Conservation (phyloP, 2,797 vertebrate species). For the Sebastes melanostomus region DNA sequence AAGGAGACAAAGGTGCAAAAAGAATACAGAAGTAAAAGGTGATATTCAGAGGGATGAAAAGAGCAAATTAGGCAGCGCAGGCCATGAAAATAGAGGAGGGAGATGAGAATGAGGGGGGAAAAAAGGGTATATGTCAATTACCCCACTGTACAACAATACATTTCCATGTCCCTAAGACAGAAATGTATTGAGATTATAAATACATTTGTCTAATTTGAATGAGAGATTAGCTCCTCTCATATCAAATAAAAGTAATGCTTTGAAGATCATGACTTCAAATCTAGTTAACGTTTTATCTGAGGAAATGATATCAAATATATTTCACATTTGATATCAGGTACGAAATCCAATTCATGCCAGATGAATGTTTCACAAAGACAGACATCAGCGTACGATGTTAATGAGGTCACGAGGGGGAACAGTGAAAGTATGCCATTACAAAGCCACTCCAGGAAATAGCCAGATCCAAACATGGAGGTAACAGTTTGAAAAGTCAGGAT, state of each 20-base stretch:
- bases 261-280: background rate
- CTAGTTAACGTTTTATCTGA: background rate
- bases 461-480: conserved; percentile 46
- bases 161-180: conserved; percentile 61
- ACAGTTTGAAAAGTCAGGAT: conserved; percentile 25
- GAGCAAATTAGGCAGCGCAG: conserved; percentile 31
- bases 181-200: conserved; percentile 68
- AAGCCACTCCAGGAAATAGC: conserved; percentile 66
- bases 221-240: conserved; percentile 29
- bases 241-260: conserved; percentile 4
- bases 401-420: conserved; percentile 41
- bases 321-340: conserved; percentile 9
- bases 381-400: conserved; percentile 47
- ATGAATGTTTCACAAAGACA: conserved; percentile 25
- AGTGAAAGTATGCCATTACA: conserved; percentile 49
- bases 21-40: background rate
- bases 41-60: conserved; percentile 9
- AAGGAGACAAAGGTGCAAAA: conserved; percentile 1
- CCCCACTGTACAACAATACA: conserved; percentile 66
- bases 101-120: conserved; percentile 68
- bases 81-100: conserved; percentile 37
- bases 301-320: conserved; percentile 24
- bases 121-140: conserved; percentile 81
- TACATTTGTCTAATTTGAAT: conserved; percentile 29
- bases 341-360: conserved; percentile 11